Conservation (phyloP, 2,888 invertebrate genomes). For the Orthosia cruda region DNA sequence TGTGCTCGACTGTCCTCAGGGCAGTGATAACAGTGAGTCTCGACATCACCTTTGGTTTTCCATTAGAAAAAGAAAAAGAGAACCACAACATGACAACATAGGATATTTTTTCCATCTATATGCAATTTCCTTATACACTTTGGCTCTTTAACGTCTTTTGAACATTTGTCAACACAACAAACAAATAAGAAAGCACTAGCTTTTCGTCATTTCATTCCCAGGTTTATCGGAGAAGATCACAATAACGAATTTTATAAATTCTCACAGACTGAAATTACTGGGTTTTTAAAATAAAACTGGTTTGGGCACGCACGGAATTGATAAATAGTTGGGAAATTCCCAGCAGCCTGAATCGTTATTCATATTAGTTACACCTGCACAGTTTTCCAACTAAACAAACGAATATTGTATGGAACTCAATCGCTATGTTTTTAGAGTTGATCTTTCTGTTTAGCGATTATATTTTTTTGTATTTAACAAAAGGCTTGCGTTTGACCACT, state of each 20-base stretch:
- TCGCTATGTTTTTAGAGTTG: neutral
- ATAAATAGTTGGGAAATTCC: neutral
- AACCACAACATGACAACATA: no score
- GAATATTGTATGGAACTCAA: neutral
- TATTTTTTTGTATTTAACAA: no score
- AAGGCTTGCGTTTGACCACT: no score
- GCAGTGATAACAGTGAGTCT: no score
- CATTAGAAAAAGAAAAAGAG: no score
- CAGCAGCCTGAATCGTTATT: neutral
- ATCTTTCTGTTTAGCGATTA: conserved; percentile 1
- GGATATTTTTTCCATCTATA: no score
- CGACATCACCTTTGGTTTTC: no score
- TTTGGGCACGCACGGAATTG: conserved; percentile 1
- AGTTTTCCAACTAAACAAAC: neutral
- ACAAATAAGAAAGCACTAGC: no score
- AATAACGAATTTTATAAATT: neutral
- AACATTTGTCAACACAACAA: no score
- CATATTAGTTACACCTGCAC: neutral
- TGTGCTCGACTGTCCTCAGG: no score
- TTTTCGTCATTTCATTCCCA: neutral
- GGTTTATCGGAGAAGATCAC: no score
- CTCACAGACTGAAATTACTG: neutral
- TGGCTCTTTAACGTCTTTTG: neutral
- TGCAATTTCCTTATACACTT: no score
- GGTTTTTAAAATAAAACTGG: neutral